phyloP scores from a whole-genome alignment of 2,797 vertebrate species.

The Enteromius fasciolatus region DNA sequence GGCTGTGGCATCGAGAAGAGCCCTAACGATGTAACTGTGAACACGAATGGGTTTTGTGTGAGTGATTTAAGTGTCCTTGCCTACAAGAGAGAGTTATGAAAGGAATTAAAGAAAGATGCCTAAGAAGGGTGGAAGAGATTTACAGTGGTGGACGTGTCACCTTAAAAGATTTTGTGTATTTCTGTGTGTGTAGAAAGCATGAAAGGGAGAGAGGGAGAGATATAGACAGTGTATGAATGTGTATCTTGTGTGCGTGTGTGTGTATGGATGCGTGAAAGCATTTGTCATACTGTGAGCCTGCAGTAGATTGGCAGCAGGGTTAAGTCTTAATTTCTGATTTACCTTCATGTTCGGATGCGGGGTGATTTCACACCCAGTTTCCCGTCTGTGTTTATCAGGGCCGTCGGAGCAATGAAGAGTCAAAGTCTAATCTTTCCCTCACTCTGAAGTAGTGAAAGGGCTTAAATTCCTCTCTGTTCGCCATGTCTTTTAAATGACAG shows the following conservation, averaged over 20 bases:
- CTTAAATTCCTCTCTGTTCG: constrained; percentile 42
- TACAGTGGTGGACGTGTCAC: constrained; percentile 45
- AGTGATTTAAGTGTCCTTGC: constrained; percentile 59
- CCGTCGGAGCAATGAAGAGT: constrained; percentile 35
- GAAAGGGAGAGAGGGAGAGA: constrained; percentile 47
- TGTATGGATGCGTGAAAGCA: constrained; percentile 11
- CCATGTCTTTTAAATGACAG: constrained; percentile 50
- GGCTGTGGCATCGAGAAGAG: constrained; percentile 30
- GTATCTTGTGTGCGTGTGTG: constrained; percentile 38
- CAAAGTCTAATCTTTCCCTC: constrained; percentile 33
- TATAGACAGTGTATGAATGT: constrained; percentile 12
- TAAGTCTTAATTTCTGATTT: constrained; percentile 21
- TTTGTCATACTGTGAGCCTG: constrained; percentile 36
- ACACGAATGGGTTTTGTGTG: constrained; percentile 46
- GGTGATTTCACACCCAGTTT: constrained; percentile 50
- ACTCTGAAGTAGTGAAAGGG: constrained; percentile 42
- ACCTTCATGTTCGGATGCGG: constrained; percentile 24
- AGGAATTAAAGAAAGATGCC: constrained; percentile 27
- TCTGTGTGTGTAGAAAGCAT: constrained; percentile 39
- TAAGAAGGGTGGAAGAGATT: constrained; percentile 29
- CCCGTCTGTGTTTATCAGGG: constrained; percentile 36
- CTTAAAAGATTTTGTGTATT: constrained; percentile 50
- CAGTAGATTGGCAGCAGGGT: constrained; percentile 4
- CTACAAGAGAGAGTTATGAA: constrained; percentile 49
- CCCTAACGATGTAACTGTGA: constrained; percentile 53